A percentile compares a stretch with the other conserved stretches of the same genome.
Conservation (phyloP, 2,888 invertebrate genomes). For the Tenodera sinensis region DNA sequence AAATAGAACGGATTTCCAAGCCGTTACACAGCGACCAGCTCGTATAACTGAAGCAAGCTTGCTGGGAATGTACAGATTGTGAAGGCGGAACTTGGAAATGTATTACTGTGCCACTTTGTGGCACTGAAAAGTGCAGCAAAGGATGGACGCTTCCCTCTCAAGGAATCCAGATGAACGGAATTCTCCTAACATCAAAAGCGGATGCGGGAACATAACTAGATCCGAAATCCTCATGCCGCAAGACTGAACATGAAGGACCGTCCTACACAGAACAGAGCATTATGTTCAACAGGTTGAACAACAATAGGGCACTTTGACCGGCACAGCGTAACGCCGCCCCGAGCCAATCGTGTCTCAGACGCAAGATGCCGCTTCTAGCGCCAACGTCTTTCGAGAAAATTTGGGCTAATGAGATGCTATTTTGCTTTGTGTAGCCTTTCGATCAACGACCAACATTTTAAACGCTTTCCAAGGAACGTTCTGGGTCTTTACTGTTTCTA, state of each 20-base stretch:
- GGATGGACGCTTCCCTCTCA: no score
- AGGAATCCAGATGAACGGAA: no score
- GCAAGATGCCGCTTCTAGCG: background rate
- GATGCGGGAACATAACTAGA: background rate
- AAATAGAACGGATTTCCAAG: no score
- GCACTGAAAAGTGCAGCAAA: no score
- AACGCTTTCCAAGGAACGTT: no score
- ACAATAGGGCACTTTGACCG: background rate
- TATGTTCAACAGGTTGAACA: background rate
- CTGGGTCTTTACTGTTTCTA: no score
- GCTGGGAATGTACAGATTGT: no score
- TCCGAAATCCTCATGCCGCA: background rate
- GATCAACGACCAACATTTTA: background rate
- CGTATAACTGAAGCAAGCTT: no score
- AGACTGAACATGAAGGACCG: background rate
- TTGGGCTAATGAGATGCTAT: background rate
- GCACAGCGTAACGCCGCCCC: background rate
- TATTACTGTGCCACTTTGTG: no score
- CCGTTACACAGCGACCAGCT: no score
- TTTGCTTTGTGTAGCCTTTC: background rate
- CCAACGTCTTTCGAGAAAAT: background rate
- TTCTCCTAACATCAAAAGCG: no score
- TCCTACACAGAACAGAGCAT: background rate
- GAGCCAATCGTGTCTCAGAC: background rate
- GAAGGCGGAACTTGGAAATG: no score